Base-by-base conservation (phyloP, 2,113 vertebrate genomes). In the Brachypodius melanocephalos region DNA sequence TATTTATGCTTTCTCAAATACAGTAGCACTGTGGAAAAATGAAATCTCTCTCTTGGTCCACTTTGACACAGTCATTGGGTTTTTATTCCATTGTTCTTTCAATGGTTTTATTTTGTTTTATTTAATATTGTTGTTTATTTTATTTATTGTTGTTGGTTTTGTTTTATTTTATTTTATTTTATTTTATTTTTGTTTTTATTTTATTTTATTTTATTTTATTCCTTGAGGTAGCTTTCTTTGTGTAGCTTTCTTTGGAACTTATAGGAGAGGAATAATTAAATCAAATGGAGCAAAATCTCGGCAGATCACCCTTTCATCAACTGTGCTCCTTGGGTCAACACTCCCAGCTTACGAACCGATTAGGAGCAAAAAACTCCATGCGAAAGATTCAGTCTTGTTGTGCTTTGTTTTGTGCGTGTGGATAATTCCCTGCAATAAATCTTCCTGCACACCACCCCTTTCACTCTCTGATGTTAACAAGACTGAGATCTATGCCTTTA, bases 391-490 rank as follows among this genome's bases (percentile, higher is more conserved):
- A 83, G 65, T n/a, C 63, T 67, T 93, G 85, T 93, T 93, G 79
- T 85, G 75, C 43, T 93, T 86, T 91, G 71, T 93, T 93, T 96
- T 59, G 75, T 82, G 51, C 74, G 71, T 3, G 10, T 49, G 57
- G 75, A 65, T 88, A 90, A 83, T 87, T 96, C 91, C 73, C 83
- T 52, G 40, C 61, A 69, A 81, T 85, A 92, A 80, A 84, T 83
- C 93, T 73, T 86, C 86, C 80, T 3, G 3, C 68, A 74, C 75
- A 40, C 57, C 63, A 49, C 73, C 85, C 81, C 66, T 81, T 93
- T 92, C 85, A 67, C 75, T 71, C 49, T 91, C 93, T 91, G 72
- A 63, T 96, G 78, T 91, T 95, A 96, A 95, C 90, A 90, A 94
- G 93, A 69, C 83, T 55, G 63, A 82, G 90, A 95, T 95, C 78